These are phyloP conservation scores for Gonocerus acuteangulatus DNA, from an alignment of 2,888 invertebrate genomes.

Conservation along the genomic window DNA sequence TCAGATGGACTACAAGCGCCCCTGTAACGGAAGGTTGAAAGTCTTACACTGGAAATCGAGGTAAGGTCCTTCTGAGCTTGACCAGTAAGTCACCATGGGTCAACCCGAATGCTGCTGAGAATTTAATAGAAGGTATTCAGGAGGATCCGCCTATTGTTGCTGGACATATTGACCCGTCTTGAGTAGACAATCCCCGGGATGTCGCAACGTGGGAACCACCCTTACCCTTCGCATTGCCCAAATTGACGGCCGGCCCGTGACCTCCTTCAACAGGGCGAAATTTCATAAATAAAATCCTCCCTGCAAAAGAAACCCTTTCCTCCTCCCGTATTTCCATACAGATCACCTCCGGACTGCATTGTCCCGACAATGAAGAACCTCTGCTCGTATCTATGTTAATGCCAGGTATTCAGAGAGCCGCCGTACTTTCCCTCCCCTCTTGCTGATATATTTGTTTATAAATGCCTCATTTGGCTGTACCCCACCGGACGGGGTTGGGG, in stretches of 20 bases:
- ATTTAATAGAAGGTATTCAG: too few relatives aligned
- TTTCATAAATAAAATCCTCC: conserved; percentile 10
- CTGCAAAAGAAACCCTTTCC: background rate
- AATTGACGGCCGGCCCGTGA: conserved; percentile 12
- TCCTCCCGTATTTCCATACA: conserved; percentile 3
- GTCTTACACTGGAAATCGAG: too few relatives aligned
- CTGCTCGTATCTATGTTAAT: conserved; percentile 15
- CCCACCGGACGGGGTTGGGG: background rate
- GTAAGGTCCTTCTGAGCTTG: too few relatives aligned
- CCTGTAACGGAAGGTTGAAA: too few relatives aligned
- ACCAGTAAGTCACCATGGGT: too few relatives aligned
- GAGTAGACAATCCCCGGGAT: too few relatives aligned
- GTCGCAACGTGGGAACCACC: too few relatives aligned
- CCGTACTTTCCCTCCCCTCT: background rate
- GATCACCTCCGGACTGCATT: background rate
- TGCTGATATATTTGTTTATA: conserved; percentile 27
- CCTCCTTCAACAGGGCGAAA: conserved; percentile 9
- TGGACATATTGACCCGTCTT: too few relatives aligned
- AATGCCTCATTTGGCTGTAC: conserved; percentile 25
- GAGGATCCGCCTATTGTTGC: too few relatives aligned
- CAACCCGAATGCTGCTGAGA: too few relatives aligned
- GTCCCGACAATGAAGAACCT: conserved; percentile 8
- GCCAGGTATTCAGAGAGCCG: background rate
- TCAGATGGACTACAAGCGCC: too few relatives aligned
- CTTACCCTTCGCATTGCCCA: background rate